Conservation (phyloP, 2,888 invertebrate species). For the Rhingia rostrata region DNA sequence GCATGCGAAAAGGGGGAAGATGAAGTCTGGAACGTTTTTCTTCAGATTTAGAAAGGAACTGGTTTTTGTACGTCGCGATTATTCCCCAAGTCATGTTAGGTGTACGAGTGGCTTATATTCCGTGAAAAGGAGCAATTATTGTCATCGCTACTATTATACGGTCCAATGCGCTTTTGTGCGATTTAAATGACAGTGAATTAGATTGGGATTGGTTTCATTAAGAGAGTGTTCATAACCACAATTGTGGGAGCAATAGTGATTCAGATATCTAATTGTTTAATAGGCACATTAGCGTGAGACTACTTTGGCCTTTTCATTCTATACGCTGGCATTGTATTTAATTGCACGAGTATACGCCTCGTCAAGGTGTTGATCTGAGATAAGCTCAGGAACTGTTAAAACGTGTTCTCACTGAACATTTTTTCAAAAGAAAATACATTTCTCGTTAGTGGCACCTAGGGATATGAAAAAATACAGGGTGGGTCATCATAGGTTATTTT, state of each 20-base stretch:
- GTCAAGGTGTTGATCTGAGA: background rate
- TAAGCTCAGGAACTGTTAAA: background rate
- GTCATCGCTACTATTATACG: background rate
- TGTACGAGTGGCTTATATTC: background rate
- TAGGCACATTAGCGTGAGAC: background rate
- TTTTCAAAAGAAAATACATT: too few species aligned
- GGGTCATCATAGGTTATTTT: too few species aligned
- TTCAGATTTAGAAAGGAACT: constrained; percentile 17
- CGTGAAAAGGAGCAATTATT: constrained; percentile 25
- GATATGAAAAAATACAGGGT: background rate
- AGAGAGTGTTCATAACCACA: background rate
- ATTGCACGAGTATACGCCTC: background rate
- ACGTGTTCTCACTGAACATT: background rate
- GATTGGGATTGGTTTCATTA: constrained; percentile 1
- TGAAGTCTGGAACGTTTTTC: constrained; percentile 11
- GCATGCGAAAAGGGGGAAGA: background rate
- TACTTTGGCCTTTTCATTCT: background rate
- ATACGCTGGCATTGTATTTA: background rate
- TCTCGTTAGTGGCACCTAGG: too few species aligned
- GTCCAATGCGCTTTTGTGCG: background rate
- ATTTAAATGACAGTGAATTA: constrained; percentile 7
- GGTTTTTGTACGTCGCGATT: background rate
- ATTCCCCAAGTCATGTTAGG: constrained; percentile 6
- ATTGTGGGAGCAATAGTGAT: background rate
- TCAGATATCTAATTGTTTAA: background rate